Evolutionary conservation across 1,140 invertebrate species (phyloP).

Genomic region (Papilio helenus): DNA sequence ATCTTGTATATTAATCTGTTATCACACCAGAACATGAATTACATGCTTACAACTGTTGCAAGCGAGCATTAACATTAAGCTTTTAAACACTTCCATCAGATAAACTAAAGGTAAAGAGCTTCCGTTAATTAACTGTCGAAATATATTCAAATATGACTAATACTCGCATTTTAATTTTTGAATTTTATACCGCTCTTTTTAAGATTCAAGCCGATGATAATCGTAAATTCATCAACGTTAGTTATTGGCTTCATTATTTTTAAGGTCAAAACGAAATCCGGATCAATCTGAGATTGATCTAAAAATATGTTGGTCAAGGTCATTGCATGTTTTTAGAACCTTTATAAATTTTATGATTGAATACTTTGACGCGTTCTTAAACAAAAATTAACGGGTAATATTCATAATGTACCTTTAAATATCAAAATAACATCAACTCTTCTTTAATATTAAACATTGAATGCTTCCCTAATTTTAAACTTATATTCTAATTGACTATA

Average conservation of each 20-base stretch:
- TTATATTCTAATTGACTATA: neutral
- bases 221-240: neutral
- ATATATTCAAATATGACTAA: neutral
- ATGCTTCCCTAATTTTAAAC: neutral
- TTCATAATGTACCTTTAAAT: no score
- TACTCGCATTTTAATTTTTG: neutral
- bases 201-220: neutral
- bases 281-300: neutral
- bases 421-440: neutral
- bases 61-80: neutral
- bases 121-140: constrained; percentile 12
- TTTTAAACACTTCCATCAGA: constrained; percentile 7
- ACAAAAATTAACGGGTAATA: neutral
- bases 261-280: neutral
- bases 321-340: neutral
- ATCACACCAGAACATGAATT: constrained; percentile 32
- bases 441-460: neutral
- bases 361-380: neutral
- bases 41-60: neutral
- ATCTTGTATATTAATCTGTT: constrained; percentile 63
- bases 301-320: constrained; percentile 7
- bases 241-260: neutral
- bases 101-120: neutral
- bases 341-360: neutral
- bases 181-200: neutral